Evolutionary conservation across 1,140 invertebrate genomes (phyloP), one percentile per base, ranked within the genome.

Genomic region (Melipona quadrifasciata): DNA sequence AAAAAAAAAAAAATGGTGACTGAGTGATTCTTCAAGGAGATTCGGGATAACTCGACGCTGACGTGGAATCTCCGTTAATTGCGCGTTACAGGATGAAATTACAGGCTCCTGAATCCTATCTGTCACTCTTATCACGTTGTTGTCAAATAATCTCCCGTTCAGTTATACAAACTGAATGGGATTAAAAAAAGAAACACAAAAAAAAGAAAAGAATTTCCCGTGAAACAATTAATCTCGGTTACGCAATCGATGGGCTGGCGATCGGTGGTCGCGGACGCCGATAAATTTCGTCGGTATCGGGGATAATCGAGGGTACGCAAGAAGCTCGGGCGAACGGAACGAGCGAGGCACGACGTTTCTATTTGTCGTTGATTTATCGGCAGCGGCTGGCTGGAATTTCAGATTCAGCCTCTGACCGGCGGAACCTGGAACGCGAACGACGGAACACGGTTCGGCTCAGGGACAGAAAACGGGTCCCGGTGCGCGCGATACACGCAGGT

Each of bases 291-390:
- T 80, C 53, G 74, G 34, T 19, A 47, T 47, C 39, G 16, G n/a
- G 83, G 65, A 84, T 89, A 87, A 89, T 85, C 82, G 82, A 76
- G 24, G 53, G 74, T 34, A 47, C 14, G 74, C 74, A 77, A 77
- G 58, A 77, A 77, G 74, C 57, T 57, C 8, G n/a, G 76, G 34
- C 51, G 80, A 72, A 72, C 81, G 11, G 77, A 61, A 61, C 58
- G 58, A 47, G 39, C 57, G 61, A n/a, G 55, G 70, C 65, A 77
- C 83, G 64, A 34, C 81, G 80, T 90, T 90, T 90, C 81, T 90
- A 90, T 90, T 90, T 84, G 84, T 86, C 85, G 82, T 84, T 90
- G 89, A 91, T 90, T 89, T 91, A 91, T 91, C 74, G 85, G 5
- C 57, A 51, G 58, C 67, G 11, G 61, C 77, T 47, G 31, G 65